A percentile compares a stretch with the other conserved stretches of the same genome.
These are phyloP conservation scores for Brassicogethes aeneus DNA, from an alignment of 2,888 invertebrate species.

Conservation along the genomic window DNA sequence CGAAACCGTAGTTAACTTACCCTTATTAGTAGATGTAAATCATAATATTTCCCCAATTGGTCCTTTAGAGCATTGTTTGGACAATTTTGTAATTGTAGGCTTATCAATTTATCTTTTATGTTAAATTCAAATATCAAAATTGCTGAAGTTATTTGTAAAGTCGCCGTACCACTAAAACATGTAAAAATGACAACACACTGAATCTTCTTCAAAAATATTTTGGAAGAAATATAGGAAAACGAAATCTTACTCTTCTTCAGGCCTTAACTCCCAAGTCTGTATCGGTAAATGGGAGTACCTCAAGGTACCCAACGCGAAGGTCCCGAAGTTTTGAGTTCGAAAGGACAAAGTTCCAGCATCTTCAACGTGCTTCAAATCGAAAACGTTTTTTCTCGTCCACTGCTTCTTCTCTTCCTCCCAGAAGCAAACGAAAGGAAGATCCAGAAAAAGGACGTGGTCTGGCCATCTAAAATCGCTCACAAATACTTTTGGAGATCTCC, in stretches of 20 bases:
- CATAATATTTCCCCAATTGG: slow-evolving; percentile 51
- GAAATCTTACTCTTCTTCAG: slow-evolving; percentile 49
- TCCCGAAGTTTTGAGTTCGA: slow-evolving; percentile 57
- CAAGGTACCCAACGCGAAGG: slow-evolving; percentile 64
- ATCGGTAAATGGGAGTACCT: slow-evolving; percentile 74
- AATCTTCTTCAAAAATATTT: background rate
- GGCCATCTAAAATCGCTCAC: slow-evolving; percentile 32
- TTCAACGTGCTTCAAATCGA: slow-evolving; percentile 64
- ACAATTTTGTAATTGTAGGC: slow-evolving; percentile 49
- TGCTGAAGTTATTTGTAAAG: slow-evolving; percentile 48
- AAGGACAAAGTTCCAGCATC: slow-evolving; percentile 73
- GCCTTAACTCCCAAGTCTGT: slow-evolving; percentile 78
- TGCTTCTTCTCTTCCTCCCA: slow-evolving; percentile 30
- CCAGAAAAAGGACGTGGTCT: slow-evolving; percentile 35
- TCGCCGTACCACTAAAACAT: slow-evolving; percentile 43
- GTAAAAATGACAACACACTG: background rate
- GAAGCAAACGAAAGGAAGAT: slow-evolving; percentile 33
- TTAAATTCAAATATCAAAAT: slow-evolving; percentile 49
- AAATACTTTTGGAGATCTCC: no score
- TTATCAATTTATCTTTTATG: slow-evolving; percentile 41
- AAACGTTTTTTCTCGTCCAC: slow-evolving; percentile 33
- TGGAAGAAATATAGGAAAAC: background rate
- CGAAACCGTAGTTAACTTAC: no score
- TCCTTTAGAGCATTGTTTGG: slow-evolving; percentile 52
- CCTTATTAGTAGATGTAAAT: slow-evolving; percentile 51